Base-by-base conservation (phyloP, 2,888 invertebrate species). In the Eumerus sabulonum region DNA sequence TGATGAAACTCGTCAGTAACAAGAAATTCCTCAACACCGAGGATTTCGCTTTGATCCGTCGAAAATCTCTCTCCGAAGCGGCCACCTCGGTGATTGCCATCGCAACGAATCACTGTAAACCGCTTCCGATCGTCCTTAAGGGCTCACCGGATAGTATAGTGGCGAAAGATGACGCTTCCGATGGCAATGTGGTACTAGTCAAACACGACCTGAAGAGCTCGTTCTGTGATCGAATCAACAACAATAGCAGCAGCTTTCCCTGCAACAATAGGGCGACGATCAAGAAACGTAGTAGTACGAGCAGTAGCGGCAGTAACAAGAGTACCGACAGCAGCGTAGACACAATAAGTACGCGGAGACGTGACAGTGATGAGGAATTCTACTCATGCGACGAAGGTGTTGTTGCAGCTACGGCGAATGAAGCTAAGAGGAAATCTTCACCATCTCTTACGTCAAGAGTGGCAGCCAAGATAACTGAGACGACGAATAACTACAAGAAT, bases 381-480 rank as follows among this genome's bases (percentile, higher is more conserved):
- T 70, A 79, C 66, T 76, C 74, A 13, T 74, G 63, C 38, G 81
- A 81, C 36, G 82, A 82, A 12, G 77, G 79, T 17, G 66, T 36
- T 19, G 48, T 18, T 36, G 56, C 53, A 11, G 5, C 50, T n/a
- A 1, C 11, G 12, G 36, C 38, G 27, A 63, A 42, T 51, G 67
- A 70, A 51, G 17, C 62, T 1, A 76, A 81, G 27, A 60, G 70
- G 54, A 82, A 83, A 83, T 84, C 85, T 82, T 86, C 86, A 76
- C 86, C 86, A 83, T 86, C 86, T 82, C 84, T 87, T 67, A 86
- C 86, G n/a, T 87, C 87, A 68, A 85, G 87, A 84, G 85, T 87
- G 71, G 87, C 87, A 54, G 87, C 87, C 40, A 87, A 87, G 84
- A 86, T 87, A 54, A 86, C 85, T 60, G 86, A 86, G 74, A 86